These are phyloP conservation scores for Lucifuga dentata DNA, from an alignment of 2,113 vertebrate genomes.

Conservation along the genomic window DNA sequence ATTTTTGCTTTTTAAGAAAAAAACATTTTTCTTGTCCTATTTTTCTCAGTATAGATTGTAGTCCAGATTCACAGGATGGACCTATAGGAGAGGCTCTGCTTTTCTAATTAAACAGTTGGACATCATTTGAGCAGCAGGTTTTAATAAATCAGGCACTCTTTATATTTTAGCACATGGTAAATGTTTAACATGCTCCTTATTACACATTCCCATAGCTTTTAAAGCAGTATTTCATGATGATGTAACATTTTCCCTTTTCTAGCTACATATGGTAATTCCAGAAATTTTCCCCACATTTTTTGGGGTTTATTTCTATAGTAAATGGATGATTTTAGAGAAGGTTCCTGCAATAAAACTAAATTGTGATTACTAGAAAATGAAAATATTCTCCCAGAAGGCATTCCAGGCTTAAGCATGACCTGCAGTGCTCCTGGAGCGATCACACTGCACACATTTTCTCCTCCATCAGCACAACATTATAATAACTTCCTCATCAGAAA, in stretches of 20 bases:
- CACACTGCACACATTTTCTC: slow-evolving; percentile 8
- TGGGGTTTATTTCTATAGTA: no score
- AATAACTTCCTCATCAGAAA: slow-evolving; percentile 7
- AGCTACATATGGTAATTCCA: no score
- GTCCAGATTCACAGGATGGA: no score
- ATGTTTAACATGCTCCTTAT: neutral
- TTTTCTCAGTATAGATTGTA: no score
- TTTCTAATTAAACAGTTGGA: neutral
- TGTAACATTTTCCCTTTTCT: slow-evolving; percentile 9
- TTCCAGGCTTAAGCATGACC: neutral
- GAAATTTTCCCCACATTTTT: neutral
- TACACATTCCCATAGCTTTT: slow-evolving; percentile 9
- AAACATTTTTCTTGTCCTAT: no score
- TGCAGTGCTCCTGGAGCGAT: neutral
- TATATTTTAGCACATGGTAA: neutral
- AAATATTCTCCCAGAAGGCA: neutral
- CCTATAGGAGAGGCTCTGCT: no score
- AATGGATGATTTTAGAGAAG: neutral
- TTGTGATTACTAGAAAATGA: neutral
- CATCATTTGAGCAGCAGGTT: neutral
- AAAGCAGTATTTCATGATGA: slow-evolving; percentile 8
- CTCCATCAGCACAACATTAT: slow-evolving; percentile 7
- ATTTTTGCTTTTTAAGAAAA: no score
- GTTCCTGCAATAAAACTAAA: neutral
- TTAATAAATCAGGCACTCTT: slow-evolving; percentile 1